phyloP scores from a whole-genome alignment of 2,888 invertebrate species.

The Gymnocheta viridis region DNA sequence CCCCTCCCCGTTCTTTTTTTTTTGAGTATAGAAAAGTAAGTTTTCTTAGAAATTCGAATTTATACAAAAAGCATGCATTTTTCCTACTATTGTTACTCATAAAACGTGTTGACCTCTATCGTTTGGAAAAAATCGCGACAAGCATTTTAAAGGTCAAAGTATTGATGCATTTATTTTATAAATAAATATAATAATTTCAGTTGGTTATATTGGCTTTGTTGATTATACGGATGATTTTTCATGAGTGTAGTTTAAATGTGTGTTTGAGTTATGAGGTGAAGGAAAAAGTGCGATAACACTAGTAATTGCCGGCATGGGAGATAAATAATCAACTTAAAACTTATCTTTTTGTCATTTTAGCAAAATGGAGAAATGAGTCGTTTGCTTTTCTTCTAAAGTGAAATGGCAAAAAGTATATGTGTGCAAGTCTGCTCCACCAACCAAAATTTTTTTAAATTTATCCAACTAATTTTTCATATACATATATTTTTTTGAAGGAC shows the following conservation, averaged over 20 bases:
- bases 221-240: constrained; percentile 53
- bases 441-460: too few relatives aligned
- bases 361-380: too few relatives aligned
- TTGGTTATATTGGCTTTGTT: not conserved
- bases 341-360: too few relatives aligned
- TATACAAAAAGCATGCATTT: constrained; percentile 20
- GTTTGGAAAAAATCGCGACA: constrained; percentile 16
- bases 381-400: too few relatives aligned
- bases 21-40: constrained; percentile 24
- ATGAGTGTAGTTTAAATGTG: constrained; percentile 48
- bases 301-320: not conserved
- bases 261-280: not conserved
- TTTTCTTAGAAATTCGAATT: constrained; percentile 59
- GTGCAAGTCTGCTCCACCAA: too few relatives aligned
- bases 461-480: too few relatives aligned
- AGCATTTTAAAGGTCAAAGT: constrained; percentile 51
- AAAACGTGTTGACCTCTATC: constrained; percentile 67
- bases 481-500: too few relatives aligned
- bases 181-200: constrained; percentile 14
- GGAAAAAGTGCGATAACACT: not conserved
- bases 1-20: not conserved
- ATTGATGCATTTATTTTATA: constrained; percentile 28
- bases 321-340: too few relatives aligned
- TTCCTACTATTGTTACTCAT: constrained; percentile 61
- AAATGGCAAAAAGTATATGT: too few relatives aligned